phyloP scores from a whole-genome alignment of 2,888 invertebrate species.

The Theristus sp. region DNA sequence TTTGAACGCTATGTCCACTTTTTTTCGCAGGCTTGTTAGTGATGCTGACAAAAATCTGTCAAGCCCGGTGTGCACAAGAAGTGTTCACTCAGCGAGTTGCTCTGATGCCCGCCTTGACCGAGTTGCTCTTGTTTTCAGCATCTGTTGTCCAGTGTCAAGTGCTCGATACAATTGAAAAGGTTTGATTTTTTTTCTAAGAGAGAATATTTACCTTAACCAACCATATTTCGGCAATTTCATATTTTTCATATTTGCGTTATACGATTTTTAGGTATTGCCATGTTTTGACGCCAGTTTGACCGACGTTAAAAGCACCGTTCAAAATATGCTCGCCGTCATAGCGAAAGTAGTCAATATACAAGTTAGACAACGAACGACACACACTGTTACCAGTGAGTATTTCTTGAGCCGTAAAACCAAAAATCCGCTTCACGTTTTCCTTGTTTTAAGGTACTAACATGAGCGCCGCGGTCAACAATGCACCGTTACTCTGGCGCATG shows the following conservation, averaged over 20 bases:
- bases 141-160: slow-evolving; percentile 21
- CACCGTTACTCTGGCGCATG: slow-evolving; percentile 17
- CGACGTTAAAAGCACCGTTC: slow-evolving; percentile 7
- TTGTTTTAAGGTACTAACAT: background rate
- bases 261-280: background rate
- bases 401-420: too few relatives aligned
- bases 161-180: slow-evolving; percentile 18
- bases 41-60: slow-evolving; percentile 19
- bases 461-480: background rate
- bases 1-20: too few relatives aligned
- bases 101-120: slow-evolving; percentile 19
- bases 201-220: too few relatives aligned
- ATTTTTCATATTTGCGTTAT: too few relatives aligned
- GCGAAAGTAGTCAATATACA: slow-evolving; percentile 23
- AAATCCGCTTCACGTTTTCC: too few relatives aligned
- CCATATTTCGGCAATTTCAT: too few relatives aligned
- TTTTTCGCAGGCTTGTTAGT: too few relatives aligned
- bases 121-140: slow-evolving; percentile 23
- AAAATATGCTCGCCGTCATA: slow-evolving; percentile 19
- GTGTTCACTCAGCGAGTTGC: slow-evolving; percentile 1
- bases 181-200: background rate
- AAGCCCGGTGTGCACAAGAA: slow-evolving; percentile 34
- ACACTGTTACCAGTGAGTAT: slow-evolving; percentile 13
- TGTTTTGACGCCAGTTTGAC: background rate
- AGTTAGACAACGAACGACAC: slow-evolving; percentile 19